These are phyloP conservation scores for Dendrocincla tyrannina DNA, from an alignment of 2,797 vertebrate species.

Conservation along the genomic window DNA sequence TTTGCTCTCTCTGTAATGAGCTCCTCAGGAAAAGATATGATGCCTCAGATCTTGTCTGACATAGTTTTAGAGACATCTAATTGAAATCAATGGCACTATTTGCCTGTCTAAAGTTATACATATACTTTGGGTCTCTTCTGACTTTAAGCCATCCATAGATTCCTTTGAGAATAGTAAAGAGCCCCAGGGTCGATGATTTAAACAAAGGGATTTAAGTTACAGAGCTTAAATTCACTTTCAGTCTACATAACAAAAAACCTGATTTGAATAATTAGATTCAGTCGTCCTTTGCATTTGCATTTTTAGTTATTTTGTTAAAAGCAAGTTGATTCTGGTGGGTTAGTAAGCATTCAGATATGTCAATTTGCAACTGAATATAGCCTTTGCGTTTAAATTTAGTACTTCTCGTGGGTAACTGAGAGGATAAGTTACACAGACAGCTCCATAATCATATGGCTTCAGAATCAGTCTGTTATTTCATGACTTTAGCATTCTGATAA, in stretches of 20 bases:
- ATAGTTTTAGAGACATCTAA: background rate
- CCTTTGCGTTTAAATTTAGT: background rate
- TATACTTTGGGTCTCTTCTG: background rate
- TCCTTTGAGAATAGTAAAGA: background rate
- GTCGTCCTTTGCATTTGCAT: background rate
- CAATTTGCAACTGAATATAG: background rate
- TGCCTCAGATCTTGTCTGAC: background rate
- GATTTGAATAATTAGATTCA: constrained; percentile 28
- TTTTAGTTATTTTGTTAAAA: constrained; percentile 30
- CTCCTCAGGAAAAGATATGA: background rate
- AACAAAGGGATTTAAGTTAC: background rate
- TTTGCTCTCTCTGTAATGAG: background rate
- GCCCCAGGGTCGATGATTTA: background rate
- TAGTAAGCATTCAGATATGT: background rate
- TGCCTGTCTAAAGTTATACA: background rate
- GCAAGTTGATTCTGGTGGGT: background rate
- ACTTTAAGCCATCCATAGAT: background rate
- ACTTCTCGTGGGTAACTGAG: background rate
- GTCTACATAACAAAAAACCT: background rate
- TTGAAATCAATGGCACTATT: background rate
- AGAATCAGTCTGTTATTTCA: background rate
- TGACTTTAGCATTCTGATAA: background rate
- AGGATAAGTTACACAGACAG: background rate
- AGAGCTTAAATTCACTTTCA: background rate
- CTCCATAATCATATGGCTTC: background rate